Base-by-base conservation (phyloP, 2,797 vertebrate species). In the Centropyge bicolor region DNA sequence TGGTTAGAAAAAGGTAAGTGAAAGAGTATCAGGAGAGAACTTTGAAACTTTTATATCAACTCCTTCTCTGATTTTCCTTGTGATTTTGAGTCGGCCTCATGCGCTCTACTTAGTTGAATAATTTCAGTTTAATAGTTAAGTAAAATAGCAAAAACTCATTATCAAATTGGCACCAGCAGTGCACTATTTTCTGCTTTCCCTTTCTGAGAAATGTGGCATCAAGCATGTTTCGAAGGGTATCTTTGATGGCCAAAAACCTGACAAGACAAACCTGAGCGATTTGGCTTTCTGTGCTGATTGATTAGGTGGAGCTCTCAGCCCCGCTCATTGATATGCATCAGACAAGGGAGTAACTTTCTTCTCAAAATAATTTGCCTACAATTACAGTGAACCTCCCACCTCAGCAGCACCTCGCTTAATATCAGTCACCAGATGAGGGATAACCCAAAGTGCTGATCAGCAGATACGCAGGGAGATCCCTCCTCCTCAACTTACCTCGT, bases 361-460 rank as follows among this genome's bases (percentile, higher is more conserved):
- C 57, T 76, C 66, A 71, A 84, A 84, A 86, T 87, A 80, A 83
- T 85, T 82, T 88, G 74, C 56, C 76, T 46, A n/a, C 74, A 85
- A 78, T 88, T 80, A 82, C 77, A 74, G 70, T 71, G 72, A 84
- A 78, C 86, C 68, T 85, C 67, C 72, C 81, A 85, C 76, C 80
- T 83, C 48, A 48, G 62, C 83, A 76, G 81, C 78, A 59, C 74
- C 62, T 81, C 36, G 45, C 65, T 76, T 81, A 52, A 84, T 86
- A 90, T 85, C 80, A 79, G 74, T 87, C 78, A 83, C 70, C 75
- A 60, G 57, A 75, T 67, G 84, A 82, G 82, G 81, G 80, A 74
- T 73, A 27, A 78, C 56, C 66, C 60, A 83, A 82, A 88, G 78
- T 85, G 84, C 91, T 88, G 87, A 93, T 89, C 74, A 79, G 83